Base-by-base conservation (phyloP, 2,113 vertebrate species). In the Colius striatus region DNA sequence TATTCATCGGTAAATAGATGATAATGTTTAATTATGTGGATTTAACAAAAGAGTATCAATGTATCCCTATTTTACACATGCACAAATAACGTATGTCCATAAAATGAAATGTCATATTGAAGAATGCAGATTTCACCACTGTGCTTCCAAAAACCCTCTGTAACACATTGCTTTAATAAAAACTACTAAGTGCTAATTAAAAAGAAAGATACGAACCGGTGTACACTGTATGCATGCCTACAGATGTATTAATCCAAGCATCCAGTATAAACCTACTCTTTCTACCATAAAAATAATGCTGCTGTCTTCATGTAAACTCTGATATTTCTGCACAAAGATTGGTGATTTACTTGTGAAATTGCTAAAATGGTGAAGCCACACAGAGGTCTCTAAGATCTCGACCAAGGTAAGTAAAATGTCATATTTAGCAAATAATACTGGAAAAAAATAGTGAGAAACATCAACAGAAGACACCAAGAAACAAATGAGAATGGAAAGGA, bases 1-100 rank as follows among this genome's bases (percentile, higher is more conserved):
- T 96, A 91, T 95, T 96, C 96, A 94, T 95, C 94, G 88, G 94
- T 95, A 97, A 97, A 96, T 29, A 96, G 92, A 91, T 95, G 97
- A 94, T 95, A 95, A 95, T 94, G 92, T 94, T 96, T 96, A 96
- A 97, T 96, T 96, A 96, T 79, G 79, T 96, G 87, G 92, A 95
- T 96, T 96, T 92, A 93, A 96, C 93, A 95, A 94, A 97, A 96
- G 92, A 94, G 93, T 91, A 94, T 95, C 45, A 88, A 90, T 18
- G 13, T 89, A 91, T 93, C 86, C 92, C 95, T 89, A 71, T 90
- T 96, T 94, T 95, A 95, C 41, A 95, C n/a, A 75, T 1, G 27
- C 58, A 84, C 78, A 96, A 96, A 96, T 93, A 95, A 71, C 27
- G 0, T 79, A 88, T 90, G 85, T 71, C 95, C 88, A 87, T 89